Evolutionary conservation across 2,113 vertebrate species (phyloP).

Genomic region (Oostethus manadensis): DNA sequence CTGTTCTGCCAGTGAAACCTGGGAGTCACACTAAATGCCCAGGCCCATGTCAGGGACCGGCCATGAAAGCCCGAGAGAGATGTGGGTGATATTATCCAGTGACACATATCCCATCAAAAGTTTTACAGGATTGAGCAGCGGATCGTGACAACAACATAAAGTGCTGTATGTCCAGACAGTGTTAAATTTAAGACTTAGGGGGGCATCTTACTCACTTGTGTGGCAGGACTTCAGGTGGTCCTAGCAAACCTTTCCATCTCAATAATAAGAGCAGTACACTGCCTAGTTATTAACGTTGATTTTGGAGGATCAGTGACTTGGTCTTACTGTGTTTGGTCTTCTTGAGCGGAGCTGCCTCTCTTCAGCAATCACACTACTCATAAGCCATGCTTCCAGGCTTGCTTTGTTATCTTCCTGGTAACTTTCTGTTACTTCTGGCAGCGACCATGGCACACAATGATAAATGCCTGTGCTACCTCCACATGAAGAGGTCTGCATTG

Average conservation of each 20-base stretch:
- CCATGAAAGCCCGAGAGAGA: constrained; percentile 45
- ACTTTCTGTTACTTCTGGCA: too few relatives aligned
- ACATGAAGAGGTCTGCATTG: neutral
- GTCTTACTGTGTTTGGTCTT: too few relatives aligned
- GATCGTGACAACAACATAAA: constrained; percentile 33
- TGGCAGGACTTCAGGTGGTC: too few relatives aligned
- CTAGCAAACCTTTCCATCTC: too few relatives aligned
- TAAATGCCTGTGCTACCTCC: neutral
- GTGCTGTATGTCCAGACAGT: constrained; percentile 6
- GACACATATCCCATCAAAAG: constrained; percentile 57
- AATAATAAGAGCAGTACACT: too few relatives aligned
- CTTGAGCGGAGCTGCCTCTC: too few relatives aligned
- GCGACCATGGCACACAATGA: too few relatives aligned
- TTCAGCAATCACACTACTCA: too few relatives aligned
- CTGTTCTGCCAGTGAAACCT: constrained; percentile 61
- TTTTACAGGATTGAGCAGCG: constrained; percentile 41
- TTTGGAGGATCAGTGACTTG: too few relatives aligned
- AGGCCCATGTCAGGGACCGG: constrained; percentile 48
- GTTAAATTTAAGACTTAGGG: neutral
- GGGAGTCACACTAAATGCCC: constrained; percentile 62
- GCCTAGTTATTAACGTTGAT: too few relatives aligned
- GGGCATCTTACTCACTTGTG: neutral
- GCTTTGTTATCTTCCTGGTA: too few relatives aligned
- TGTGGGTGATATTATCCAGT: constrained; percentile 55
- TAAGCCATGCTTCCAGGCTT: too few relatives aligned